A percentile compares a stretch with the other conserved stretches of the same genome.
Evolutionary conservation across 1,140 invertebrate species (phyloP).

Genomic region (Pseudomyrmex flavicornis): DNA sequence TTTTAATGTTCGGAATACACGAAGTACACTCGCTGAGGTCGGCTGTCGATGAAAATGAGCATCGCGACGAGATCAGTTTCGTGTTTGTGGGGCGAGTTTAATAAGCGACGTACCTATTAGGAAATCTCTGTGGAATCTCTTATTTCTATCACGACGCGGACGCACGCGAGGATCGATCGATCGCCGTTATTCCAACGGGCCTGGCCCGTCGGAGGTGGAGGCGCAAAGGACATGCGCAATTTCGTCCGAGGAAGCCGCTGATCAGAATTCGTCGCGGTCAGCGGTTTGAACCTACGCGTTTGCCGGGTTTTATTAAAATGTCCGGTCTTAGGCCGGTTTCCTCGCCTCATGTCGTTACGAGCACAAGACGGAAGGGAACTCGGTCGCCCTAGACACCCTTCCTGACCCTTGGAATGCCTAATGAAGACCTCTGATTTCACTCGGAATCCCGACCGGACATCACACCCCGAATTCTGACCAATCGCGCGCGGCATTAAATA

Average conservation of each 20-base stretch:
- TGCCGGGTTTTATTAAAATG: conserved; percentile 84
- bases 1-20: conserved; percentile 6
- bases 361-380: conserved; percentile 69
- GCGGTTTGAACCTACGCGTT: conserved; percentile 79
- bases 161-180: conserved; percentile 76
- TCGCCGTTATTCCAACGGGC: conserved; percentile 71
- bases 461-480: conserved; percentile 51
- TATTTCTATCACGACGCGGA: conserved; percentile 52
- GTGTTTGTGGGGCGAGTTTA: neutral
- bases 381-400: conserved; percentile 66
- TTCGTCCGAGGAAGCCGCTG: conserved; percentile 78
- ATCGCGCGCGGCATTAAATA: conserved; percentile 53
- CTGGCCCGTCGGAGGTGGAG: conserved; percentile 59
- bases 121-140: conserved; percentile 43
- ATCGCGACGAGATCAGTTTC: conserved; percentile 32
- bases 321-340: conserved; percentile 79
- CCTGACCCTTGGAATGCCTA: conserved; percentile 78
- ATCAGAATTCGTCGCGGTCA: conserved; percentile 78
- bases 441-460: neutral
- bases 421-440: conserved; percentile 80
- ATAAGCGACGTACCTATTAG: conserved; percentile 43
- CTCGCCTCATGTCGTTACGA: conserved; percentile 65
- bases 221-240: conserved; percentile 79
- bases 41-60: conserved; percentile 26
- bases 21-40: conserved; percentile 5